Percentiles rank a stretch among this genome's conserved stretches.
phyloP scores from a whole-genome alignment of 2,888 invertebrate genomes.

The Caenorhabditis sinica region DNA sequence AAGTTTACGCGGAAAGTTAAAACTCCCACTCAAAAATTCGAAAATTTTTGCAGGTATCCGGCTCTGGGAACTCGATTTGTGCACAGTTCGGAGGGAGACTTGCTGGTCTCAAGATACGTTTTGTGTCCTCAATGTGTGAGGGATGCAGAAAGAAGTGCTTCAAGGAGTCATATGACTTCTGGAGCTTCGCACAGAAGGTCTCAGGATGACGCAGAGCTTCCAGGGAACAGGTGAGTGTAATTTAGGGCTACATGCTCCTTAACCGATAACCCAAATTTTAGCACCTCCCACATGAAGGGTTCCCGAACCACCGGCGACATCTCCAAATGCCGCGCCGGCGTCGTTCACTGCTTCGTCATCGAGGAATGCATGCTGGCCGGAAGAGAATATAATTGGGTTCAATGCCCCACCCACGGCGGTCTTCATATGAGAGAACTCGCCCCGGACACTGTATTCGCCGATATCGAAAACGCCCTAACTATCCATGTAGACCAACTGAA shows the following conservation, averaged over 20 bases:
- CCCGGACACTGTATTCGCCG: constrained; percentile 89
- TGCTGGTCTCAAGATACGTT: constrained; percentile 94
- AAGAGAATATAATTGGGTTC: constrained; percentile 85
- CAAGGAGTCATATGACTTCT: constrained; percentile 34
- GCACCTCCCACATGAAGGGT: constrained; percentile 42
- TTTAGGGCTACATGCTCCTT: no score
- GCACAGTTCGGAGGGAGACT: constrained; percentile 96
- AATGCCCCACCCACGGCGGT: constrained; percentile 91
- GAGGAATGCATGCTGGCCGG: constrained; percentile 91
- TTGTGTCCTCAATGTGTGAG: constrained; percentile 93
- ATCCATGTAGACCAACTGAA: constrained; percentile 91
- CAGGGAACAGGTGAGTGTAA: constrained; percentile 10
- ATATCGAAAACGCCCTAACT: constrained; percentile 86
- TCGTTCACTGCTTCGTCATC: constrained; percentile 89
- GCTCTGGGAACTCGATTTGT: constrained; percentile 93
- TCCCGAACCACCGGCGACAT: constrained; percentile 68
- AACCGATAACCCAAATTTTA: constrained; percentile 3
- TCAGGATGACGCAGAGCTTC: constrained; percentile 60
- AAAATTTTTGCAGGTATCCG: constrained; percentile 73
- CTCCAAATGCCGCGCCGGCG: constrained; percentile 54
- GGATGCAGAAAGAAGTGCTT: constrained; percentile 46
- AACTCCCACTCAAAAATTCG: not conserved
- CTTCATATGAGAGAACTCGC: constrained; percentile 90
- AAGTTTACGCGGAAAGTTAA: constrained; percentile 30
- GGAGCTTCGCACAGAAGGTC: constrained; percentile 47